phyloP scores from a whole-genome alignment of 1,140 invertebrate genomes.

The Dufourea novaeangliae region DNA sequence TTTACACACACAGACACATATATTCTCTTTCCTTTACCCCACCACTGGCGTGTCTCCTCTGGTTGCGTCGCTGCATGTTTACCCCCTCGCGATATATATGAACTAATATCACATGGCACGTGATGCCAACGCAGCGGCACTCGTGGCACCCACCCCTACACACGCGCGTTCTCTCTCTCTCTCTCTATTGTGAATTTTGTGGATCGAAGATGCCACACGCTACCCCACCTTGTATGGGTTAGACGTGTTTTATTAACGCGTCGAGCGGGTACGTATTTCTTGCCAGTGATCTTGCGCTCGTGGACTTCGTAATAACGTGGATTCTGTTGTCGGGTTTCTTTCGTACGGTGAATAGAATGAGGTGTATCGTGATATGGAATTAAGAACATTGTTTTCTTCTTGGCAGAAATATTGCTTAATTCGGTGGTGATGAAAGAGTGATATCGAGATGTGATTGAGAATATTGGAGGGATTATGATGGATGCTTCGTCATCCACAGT shows the following conservation, averaged over 20 bases:
- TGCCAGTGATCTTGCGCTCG: not conserved
- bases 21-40: constrained; percentile 18
- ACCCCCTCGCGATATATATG: constrained; percentile 68
- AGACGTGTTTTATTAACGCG: constrained; percentile 2
- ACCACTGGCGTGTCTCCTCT: not conserved
- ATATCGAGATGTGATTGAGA: too few species aligned
- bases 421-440: too few species aligned
- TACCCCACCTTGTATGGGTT: not conserved
- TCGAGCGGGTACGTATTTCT: not conserved
- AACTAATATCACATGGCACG: constrained; percentile 70
- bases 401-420: too few species aligned
- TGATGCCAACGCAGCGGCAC: constrained; percentile 55
- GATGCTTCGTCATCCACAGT: too few species aligned
- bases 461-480: too few species aligned
- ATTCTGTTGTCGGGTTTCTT: too few species aligned
- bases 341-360: too few species aligned
- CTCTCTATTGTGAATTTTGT: constrained; percentile 22
- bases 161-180: constrained; percentile 1
- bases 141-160: constrained; percentile 29
- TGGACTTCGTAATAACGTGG: not conserved
- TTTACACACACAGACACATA: constrained; percentile 47
- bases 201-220: constrained; percentile 7
- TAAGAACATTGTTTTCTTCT: too few species aligned
- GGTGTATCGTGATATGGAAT: too few species aligned
- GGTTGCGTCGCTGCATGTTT: constrained; percentile 62